Percentiles rank a stretch among this genome's conserved stretches.
Evolutionary conservation across 1,140 invertebrate species (phyloP).

Genomic region (Caenorhabditis latens): DNA sequence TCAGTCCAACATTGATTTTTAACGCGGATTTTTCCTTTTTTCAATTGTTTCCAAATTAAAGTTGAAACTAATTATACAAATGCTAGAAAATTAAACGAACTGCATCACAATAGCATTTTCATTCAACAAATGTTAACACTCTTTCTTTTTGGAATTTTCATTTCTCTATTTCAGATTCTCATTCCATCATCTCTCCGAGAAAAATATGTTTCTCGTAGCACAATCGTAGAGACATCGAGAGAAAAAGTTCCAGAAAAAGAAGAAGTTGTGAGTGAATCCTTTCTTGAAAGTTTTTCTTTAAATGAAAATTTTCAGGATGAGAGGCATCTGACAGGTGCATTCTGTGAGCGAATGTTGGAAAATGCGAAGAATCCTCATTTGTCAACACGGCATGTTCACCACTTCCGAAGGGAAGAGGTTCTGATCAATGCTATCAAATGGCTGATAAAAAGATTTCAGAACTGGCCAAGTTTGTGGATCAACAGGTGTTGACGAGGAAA

Average conservation of each 20-base stretch:
- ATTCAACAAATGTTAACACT: no score
- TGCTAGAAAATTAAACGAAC: no score
- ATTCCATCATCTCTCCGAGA: conserved; percentile 2
- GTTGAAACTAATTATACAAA: no score
- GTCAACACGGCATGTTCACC: conserved; percentile 65
- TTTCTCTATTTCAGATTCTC: not conserved
- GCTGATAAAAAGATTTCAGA: conserved; percentile 69
- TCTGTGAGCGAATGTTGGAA: conserved; percentile 69
- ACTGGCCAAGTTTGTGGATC: conserved; percentile 68
- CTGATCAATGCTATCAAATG: conserved; percentile 68
- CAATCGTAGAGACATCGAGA: not conserved
- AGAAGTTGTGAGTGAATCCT: not conserved
- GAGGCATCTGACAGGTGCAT: conserved; percentile 67
- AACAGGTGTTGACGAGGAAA: conserved; percentile 55
- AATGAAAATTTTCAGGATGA: conserved; percentile 44
- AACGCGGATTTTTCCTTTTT: no score
- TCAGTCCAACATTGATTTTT: no score
- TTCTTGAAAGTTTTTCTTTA: not conserved
- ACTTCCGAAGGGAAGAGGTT: conserved; percentile 47
- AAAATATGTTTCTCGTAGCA: conserved; percentile 10
- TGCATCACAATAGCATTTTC: no score
- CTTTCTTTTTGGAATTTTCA: no score
- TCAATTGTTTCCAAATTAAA: no score
- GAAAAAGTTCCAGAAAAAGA: conserved; percentile 10
- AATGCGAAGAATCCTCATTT: conserved; percentile 68